Conservation (phyloP, 2,113 vertebrate genomes). For the Cynocephalus volans region DNA sequence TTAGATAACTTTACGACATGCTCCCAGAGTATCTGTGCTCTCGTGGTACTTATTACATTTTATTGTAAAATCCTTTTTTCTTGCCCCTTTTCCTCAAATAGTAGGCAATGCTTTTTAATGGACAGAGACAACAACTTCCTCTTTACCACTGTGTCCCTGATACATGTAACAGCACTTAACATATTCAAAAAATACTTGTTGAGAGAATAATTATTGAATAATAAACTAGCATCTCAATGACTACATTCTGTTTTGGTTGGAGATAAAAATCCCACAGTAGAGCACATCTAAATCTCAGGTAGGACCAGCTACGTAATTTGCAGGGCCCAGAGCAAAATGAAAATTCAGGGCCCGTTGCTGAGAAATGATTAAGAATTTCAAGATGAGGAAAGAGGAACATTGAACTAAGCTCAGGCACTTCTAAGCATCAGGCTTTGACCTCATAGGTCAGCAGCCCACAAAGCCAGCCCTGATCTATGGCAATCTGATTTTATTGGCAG, state of each 20-base stretch:
- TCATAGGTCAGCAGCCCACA: accelerated
- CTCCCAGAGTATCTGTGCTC: neutral
- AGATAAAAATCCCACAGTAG: neutral
- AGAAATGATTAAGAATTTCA: neutral
- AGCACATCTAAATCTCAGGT: neutral
- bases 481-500: neutral
- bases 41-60: neutral
- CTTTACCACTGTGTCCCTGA: neutral
- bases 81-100: neutral
- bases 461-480: neutral
- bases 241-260: neutral
- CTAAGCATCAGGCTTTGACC: accelerated
- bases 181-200: neutral
- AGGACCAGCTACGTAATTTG: accelerated
- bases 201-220: neutral
- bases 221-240: neutral
- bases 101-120: neutral
- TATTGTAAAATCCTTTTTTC: neutral
- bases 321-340: neutral
- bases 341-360: neutral
- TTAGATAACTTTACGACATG: neutral
- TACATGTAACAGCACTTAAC: neutral
- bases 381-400: neutral
- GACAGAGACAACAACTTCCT: neutral
- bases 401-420: accelerated